phyloP scores from a whole-genome alignment of 2,888 invertebrate species.

The Hartigia nigra region DNA sequence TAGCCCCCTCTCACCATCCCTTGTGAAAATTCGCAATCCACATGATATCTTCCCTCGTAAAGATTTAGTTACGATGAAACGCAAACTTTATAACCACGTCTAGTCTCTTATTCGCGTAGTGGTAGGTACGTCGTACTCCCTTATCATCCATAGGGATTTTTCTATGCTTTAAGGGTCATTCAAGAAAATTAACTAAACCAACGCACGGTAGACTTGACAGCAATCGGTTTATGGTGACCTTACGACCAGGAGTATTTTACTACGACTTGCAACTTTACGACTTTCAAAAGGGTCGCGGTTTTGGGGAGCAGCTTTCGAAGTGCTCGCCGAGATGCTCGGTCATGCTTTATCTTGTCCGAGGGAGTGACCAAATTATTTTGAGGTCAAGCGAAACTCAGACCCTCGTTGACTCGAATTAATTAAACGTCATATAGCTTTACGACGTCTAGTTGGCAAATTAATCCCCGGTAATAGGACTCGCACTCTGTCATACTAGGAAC shows the following conservation, averaged over 20 bases:
- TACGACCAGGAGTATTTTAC: background rate
- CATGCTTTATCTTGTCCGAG: slow-evolving; percentile 28
- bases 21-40: background rate
- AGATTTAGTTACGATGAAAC: background rate
- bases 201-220: background rate
- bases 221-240: background rate
- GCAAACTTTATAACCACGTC: background rate
- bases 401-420: slow-evolving; percentile 40
- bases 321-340: slow-evolving; percentile 19
- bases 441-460: slow-evolving; percentile 44
- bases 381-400: slow-evolving; percentile 36
- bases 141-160: background rate
- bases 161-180: background rate
- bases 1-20: slow-evolving; percentile 6
- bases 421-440: slow-evolving; percentile 38
- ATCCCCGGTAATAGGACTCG: slow-evolving; percentile 34
- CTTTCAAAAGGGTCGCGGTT: slow-evolving; percentile 42
- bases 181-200: background rate
- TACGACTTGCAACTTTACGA: slow-evolving; percentile 36
- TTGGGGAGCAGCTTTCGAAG: slow-evolving; percentile 29
- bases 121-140: background rate
- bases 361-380: slow-evolving; percentile 29
- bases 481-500: slow-evolving; percentile 11
- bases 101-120: background rate
- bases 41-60: background rate